Percentiles rank a stretch among this genome's conserved stretches.
Conservation (phyloP, 2,113 vertebrate genomes). For the Microtus ochrogaster region DNA sequence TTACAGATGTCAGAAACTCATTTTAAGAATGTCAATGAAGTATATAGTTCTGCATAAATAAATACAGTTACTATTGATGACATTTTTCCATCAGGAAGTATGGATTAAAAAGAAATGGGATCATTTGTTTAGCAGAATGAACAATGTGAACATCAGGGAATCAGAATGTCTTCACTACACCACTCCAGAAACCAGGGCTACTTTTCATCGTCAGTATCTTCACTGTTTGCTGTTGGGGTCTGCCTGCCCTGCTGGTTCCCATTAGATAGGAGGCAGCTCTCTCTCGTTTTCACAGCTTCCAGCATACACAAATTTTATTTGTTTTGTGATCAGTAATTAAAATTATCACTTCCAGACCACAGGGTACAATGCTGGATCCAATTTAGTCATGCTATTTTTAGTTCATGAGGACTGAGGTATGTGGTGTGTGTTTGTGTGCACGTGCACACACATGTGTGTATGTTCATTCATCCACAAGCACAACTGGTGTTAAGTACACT, state of each 20-base stretch:
- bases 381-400: conserved; percentile 54
- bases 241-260: background rate
- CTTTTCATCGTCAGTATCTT: background rate
- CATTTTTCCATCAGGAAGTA: conserved; percentile 55
- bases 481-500: background rate
- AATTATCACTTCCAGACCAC: conserved; percentile 65
- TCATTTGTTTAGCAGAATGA: conserved; percentile 52
- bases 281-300: conserved; percentile 49
- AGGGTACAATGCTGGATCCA: conserved; percentile 51
- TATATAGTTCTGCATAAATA: conserved; percentile 71
- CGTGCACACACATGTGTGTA: too few species aligned
- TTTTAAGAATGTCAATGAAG: conserved; percentile 65
- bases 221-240: conserved; percentile 3
- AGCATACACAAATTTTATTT: conserved; percentile 60
- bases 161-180: background rate
- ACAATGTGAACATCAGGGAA: background rate
- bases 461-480: background rate
- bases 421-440: background rate
- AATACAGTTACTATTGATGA: conserved; percentile 63
- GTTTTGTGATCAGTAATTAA: conserved; percentile 70
- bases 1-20: conserved; percentile 52
- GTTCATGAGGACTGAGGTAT: conserved; percentile 10
- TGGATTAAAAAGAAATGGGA: conserved; percentile 33
- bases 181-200: background rate
- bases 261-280: conserved; percentile 57